A percentile compares a stretch with the other conserved stretches of the same genome.
These are phyloP conservation scores for Drosophila meridionalis DNA, from an alignment of 2,888 invertebrate species.

Conservation along the genomic window DNA sequence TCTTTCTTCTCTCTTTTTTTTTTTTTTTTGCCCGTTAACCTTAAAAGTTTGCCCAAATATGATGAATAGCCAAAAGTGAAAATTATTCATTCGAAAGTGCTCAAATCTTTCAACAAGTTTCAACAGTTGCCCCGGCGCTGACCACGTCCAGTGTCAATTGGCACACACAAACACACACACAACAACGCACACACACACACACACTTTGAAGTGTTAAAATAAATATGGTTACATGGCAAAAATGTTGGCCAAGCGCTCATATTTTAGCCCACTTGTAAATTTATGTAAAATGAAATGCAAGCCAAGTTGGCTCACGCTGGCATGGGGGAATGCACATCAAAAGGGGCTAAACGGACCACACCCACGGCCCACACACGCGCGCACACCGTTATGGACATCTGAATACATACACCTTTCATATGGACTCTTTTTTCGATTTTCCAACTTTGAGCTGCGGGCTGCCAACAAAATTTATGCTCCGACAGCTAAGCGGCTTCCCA, in stretches of 20 bases:
- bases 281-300: constrained; percentile 58
- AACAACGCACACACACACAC: constrained; percentile 16
- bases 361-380: constrained; percentile 1
- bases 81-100: constrained; percentile 54
- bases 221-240: constrained; percentile 56
- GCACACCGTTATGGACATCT: neutral
- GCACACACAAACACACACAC: constrained; percentile 16
- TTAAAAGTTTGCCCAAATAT: constrained; percentile 26
- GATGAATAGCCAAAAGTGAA: constrained; percentile 30
- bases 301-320: constrained; percentile 32
- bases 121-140: constrained; percentile 25
- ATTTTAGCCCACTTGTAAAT: constrained; percentile 47
- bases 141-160: constrained; percentile 47
- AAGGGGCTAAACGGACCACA: constrained; percentile 8
- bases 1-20: neutral
- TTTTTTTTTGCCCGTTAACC: neutral
- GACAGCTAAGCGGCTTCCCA: constrained; percentile 53
- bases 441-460: constrained; percentile 22
- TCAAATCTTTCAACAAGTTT: constrained; percentile 43
- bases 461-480: constrained; percentile 49
- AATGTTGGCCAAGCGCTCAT: constrained; percentile 50
- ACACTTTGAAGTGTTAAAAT: constrained; percentile 42
- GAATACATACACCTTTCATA: constrained; percentile 9
- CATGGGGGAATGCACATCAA: neutral
- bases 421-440: constrained; percentile 37